Evolutionary conservation across 2,797 vertebrate species (phyloP), one percentile per base, ranked within the genome.

Genomic region (Gila robusta): DNA sequence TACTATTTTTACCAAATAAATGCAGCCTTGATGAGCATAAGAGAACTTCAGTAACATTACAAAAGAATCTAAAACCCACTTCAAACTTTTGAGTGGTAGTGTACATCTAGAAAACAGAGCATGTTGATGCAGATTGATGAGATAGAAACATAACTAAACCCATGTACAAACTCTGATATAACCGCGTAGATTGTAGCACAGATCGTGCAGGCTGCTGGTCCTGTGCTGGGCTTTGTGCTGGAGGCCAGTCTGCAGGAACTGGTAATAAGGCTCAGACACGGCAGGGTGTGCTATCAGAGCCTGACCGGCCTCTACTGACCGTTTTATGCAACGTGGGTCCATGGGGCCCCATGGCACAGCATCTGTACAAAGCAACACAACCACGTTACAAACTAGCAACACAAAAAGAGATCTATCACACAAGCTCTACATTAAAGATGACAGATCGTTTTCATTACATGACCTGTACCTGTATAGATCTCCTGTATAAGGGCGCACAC

Each of bases 401-500:
- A 37, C 66, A 26, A 69, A 54, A 35, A 54, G 19, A 54, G 19
- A 81, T 32, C 23, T 26, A 41, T 41, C 54, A 62, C 21, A 59
- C 23, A 79, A 79, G 32, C 56, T 16, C 32, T 41, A 41, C 11
- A 32, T 32, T 16, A 47, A 73, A 73, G 6, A n/a, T 73, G 6
- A 41, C 3, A 8, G 10, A 12, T 2, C 21, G 23, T 32, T 74
- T 83, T 21, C 23, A 74, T 52, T 14, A 39, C 28, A 79, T 56
- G 28, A 17, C 32, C n/a, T 59, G 67, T 88, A 95, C 94, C 94
- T 86, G 94, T 94, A 78, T 92, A 94, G 73, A 95, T 84, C 86
- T 96, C 94, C 89, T 95, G 95, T 84, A 93, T 89, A 83, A 95
- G 87, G 54, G 92, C 81, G 79, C 94, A 96, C 81, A 94, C 88